Conservation (phyloP, 2,797 vertebrate species). For the Yasuhikotakia modesta region DNA sequence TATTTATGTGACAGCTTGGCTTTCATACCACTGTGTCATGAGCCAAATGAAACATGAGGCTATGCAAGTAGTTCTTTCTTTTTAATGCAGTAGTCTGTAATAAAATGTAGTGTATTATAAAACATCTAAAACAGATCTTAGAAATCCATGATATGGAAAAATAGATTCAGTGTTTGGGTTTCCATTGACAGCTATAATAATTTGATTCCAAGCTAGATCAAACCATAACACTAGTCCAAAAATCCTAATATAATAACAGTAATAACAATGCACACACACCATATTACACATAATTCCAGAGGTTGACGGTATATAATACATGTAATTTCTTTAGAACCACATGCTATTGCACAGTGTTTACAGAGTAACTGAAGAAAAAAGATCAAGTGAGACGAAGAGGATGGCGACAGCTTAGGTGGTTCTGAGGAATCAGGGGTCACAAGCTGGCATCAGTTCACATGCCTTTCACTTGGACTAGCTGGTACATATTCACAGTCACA, state of each 20-base stretch:
- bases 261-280: not conserved
- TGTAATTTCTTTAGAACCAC: conserved; percentile 30
- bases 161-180: conserved; percentile 1
- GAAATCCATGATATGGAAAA: conserved; percentile 24
- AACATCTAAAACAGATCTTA: conserved; percentile 22
- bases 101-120: conserved; percentile 4
- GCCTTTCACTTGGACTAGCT: conserved; percentile 37
- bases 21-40: conserved; percentile 14
- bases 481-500: conserved; percentile 59
- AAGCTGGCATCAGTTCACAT: conserved; percentile 40
- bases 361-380: conserved; percentile 6
- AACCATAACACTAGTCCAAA: conserved; percentile 2
- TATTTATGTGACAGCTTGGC: conserved; percentile 19
- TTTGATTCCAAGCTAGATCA: conserved; percentile 1
- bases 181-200: conserved; percentile 8
- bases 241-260: conserved; percentile 13
- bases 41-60: conserved; percentile 18
- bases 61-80: not conserved
- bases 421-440: conserved; percentile 25
- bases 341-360: conserved; percentile 40
- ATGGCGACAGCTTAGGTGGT: conserved; percentile 2
- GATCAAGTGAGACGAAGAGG: not conserved
- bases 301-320: conserved; percentile 38
- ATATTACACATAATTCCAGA: conserved; percentile 24
- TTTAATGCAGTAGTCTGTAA: conserved; percentile 2